Percentiles rank a stretch among this genome's conserved stretches.
These are phyloP conservation scores for Stomorhina lunata DNA, from an alignment of 2,888 invertebrate species.

Conservation along the genomic window DNA sequence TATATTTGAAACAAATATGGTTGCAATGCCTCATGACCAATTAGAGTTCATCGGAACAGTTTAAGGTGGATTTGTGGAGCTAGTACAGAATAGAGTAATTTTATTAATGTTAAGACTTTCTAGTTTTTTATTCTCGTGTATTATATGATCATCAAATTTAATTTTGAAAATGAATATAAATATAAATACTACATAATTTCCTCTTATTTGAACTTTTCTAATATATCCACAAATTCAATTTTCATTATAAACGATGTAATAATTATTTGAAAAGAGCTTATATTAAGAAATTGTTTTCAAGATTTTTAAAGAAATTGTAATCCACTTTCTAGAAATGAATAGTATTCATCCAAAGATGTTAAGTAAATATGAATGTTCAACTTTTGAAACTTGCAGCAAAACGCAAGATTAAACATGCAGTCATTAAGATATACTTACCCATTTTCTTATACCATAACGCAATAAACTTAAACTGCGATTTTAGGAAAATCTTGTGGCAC, in stretches of 20 bases:
- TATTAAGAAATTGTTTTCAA: neutral
- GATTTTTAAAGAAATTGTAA: neutral
- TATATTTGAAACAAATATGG: neutral
- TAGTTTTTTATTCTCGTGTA: too few species aligned
- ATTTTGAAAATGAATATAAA: too few species aligned
- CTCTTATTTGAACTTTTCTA: neutral
- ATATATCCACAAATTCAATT: neutral
- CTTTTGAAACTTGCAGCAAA: too few species aligned
- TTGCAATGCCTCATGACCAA: neutral
- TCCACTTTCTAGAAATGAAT: conserved; percentile 10
- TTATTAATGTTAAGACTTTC: too few species aligned
- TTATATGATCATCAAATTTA: too few species aligned
- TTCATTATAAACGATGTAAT: neutral
- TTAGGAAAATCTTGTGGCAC: conserved; percentile 25
- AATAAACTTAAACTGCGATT: conserved; percentile 36
- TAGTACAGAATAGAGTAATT: too few species aligned
- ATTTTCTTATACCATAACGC: conserved; percentile 24
- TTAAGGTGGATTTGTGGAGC: too few species aligned
- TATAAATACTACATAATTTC: too few species aligned
- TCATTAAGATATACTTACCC: neutral
- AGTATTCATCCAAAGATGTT: neutral
- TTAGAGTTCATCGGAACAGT: too few species aligned
- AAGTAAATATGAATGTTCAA: neutral
- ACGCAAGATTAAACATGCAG: neutral
- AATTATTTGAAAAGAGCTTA: neutral